Evolutionary conservation across 2,888 invertebrate genomes (phyloP), one percentile per base, ranked within the genome.

Genomic region (Gymnoscelis rufifasciata): DNA sequence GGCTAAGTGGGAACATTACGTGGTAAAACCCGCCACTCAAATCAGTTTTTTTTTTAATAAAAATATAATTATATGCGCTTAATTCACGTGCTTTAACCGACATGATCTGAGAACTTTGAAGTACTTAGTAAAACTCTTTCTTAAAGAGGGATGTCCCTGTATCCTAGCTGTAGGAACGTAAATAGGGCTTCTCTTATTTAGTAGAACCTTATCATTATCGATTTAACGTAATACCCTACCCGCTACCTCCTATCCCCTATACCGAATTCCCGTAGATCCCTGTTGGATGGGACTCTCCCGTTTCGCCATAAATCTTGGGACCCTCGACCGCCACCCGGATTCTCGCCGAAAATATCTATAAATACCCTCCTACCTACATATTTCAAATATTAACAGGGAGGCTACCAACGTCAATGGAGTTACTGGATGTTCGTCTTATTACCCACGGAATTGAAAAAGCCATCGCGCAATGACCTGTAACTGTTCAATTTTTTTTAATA

Each of bases 311-410:
- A 87, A 87, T 87, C 87, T 86, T 82, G 74, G 78, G 77, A 84
- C 87, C 87, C 86, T 86, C 86, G 83, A 75, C 83, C 83, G 82
- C 84, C 86, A 81, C 84, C 86, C 87, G 83, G 79, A 76, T 81
- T 78, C 83, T 77, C 82, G 77, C 79, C 80, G 80, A 83, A 83
- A 86, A 86, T 83, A 84, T 87, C 86, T 84, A 86, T 86, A 87
- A 86, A 86, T 84, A 84, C 81, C 76, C 76, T 70, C 78, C 76
- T 83, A 83, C 76, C 73, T 79, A 78, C 80, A 82, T 83, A 83
- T 83, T 80, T 83, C 83, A 83, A 83, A 84, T 84, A 84, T 81
- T 83, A 86, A 82, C 78, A 75, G 78, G 71, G 78, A 73, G 70
- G 64, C 71, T 72, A 74, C 74, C 71, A 69, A 73, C 66, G 64